Conservation (phyloP, 2,113 vertebrate species). For the Clupea harengus region DNA sequence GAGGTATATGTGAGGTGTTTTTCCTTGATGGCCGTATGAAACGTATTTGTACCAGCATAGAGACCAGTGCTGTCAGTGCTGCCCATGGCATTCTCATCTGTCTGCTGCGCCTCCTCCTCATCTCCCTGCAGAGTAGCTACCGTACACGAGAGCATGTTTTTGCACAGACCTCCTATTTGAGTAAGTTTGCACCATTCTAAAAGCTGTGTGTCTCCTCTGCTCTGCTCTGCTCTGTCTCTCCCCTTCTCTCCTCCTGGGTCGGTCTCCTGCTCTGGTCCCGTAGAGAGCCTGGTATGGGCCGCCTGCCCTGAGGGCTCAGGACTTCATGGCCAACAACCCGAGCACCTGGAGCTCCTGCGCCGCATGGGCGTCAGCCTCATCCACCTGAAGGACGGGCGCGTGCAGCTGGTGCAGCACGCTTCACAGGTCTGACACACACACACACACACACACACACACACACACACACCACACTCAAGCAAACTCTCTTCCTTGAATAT, state of each 20-base stretch:
- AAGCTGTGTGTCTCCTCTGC: neutral
- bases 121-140: neutral
- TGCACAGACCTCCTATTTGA: too few species aligned
- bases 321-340: constrained; percentile 98
- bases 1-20: neutral
- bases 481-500: too few species aligned
- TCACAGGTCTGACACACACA: constrained; percentile 76
- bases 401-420: constrained; percentile 95
- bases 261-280: neutral
- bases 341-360: constrained; percentile 95
- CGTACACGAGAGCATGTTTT: too few species aligned
- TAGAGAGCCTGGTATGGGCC: constrained; percentile 77
- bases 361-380: constrained; percentile 98
- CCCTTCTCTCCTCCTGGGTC: neutral
- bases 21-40: neutral
- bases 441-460: neutral
- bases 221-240: neutral
- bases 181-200: neutral
- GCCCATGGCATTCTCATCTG: neutral
- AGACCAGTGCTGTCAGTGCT: too few species aligned
- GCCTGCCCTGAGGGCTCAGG: constrained; percentile 91
- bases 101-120: neutral
- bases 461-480: neutral
- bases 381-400: constrained; percentile 95
- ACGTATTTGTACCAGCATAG: neutral